Conservation (phyloP, 2,113 vertebrate species). For the Otocyon megalotis region DNA sequence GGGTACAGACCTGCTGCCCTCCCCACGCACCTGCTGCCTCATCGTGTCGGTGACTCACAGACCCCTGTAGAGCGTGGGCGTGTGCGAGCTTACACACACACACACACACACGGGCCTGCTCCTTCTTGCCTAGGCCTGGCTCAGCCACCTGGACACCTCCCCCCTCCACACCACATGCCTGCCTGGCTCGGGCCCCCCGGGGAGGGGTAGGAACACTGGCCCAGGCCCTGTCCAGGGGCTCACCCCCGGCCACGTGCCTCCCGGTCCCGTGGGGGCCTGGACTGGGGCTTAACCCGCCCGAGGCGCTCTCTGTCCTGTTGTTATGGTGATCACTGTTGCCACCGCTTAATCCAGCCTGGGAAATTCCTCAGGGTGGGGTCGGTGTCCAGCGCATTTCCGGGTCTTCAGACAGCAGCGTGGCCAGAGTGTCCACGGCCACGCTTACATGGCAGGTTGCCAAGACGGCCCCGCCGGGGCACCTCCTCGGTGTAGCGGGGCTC, state of each 20-base stretch:
- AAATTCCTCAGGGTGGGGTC: neutral
- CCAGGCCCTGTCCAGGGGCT: neutral
- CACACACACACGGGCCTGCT: neutral
- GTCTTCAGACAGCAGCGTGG: neutral
- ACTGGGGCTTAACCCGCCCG: neutral
- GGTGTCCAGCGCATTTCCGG: neutral
- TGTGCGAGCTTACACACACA: neutral
- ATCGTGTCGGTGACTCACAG: neutral
- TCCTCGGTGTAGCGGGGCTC: rapidly evolving
- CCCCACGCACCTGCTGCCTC: neutral
- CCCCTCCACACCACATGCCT: neutral
- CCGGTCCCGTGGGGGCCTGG: neutral
- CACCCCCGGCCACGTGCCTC: neutral
- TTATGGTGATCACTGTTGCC: rapidly evolving
- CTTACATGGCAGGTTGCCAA: neutral
- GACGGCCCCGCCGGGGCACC: rapidly evolving
- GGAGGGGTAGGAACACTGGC: neutral
- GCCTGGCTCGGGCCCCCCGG: neutral
- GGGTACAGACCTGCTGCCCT: neutral
- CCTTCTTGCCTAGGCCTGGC: neutral
- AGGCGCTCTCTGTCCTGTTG: neutral
- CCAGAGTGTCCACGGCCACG: rapidly evolving
- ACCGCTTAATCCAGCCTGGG: neutral
- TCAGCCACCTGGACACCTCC: neutral
- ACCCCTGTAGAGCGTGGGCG: neutral